Base-by-base conservation (phyloP, 1,140 invertebrate genomes). In the Onthophagus taurus region DNA sequence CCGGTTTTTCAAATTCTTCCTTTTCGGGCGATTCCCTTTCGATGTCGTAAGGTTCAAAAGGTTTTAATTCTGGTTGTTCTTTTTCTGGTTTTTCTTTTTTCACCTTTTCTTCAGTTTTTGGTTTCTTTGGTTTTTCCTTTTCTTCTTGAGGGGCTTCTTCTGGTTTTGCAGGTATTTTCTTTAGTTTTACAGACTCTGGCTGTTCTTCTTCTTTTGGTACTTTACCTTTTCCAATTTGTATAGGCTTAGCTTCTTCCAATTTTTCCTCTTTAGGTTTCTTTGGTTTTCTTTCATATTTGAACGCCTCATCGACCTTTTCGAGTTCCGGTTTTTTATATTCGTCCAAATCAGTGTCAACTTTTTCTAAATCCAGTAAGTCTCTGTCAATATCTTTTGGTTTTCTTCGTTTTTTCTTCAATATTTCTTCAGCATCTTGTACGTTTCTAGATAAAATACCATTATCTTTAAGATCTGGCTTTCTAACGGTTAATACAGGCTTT, bases 291-390 rank as follows among this genome's bases (percentile, higher is more conserved):
- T 54, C 53, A 29, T 49, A 47, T 55, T 53, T 57, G 36, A 56
- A 60, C 49, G 34, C 18, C 21, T 63, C 61, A 34, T 62, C 60
- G 8, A 62, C 49, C 34, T 59, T 59, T 44, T 67, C 63, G 8
- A 65, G 44, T 55, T 69, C 56, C 37, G 70, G 65, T 49, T 69
- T 65, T 23, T 64, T 59, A 8, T 58, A 43, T 47, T 70, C 65
- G 51, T 69, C 63, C 34, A 12, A 12, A 20, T 45, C 17, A 3
- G 30, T 13, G 42, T 87, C 83, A 20, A 87, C 61, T 48, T 80
- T 74, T 53, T 74, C 72, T 23, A 87, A 55, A 55, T 86, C 82
- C 49, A 85, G 63, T 53, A 78, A 76, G 55, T 85, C 83, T 52
- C 77, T 75, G 53, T 83, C 80, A 36, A 84, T 81, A 49, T 81